Base-by-base conservation (phyloP, 2,888 invertebrate species). In the Amblyjoppa fuscipennis region DNA sequence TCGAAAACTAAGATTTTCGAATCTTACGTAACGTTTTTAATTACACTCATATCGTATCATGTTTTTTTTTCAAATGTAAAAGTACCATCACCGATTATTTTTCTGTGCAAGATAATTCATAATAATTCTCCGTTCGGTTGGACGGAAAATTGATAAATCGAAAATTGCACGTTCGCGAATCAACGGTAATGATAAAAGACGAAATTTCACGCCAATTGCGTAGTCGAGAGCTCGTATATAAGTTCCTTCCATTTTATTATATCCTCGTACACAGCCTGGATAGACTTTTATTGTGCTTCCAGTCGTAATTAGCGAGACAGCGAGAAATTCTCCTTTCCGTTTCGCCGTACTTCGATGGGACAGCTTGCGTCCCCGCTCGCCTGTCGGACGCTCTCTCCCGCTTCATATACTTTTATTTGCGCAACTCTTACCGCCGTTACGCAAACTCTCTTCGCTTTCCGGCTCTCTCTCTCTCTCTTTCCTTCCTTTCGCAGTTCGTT, bases 291-390 rank as follows among this genome's bases (percentile, higher is more conserved):
- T 76, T 84, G 76, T 78, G 56, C 38, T 82, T 78, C 70, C 69
- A 56, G 64, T 51, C 75, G 71, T 85, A 85, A 85, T 85, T 85
- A 85, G 81, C 85, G 75, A 49, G 51, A 82, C 64, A 38, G 66
- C 64, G 85, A 79, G 66, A 75, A 71, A 71, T 79, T 70, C 45
- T 73, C 81, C 64, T 75, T 80, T 79, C 49, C 79, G 71, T 73
- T 49, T 81, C 74, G 45, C 20, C 20, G 51, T 83, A 41, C 45
- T 31, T 69, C 75, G 28, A 64, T 56, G 66, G 28, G 59, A 83
- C 38, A 71, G 74, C 34, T 56, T 38, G 68, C 34, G 16, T 49
- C 45, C 45, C 16, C 16, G 45, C 45, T 49, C 45, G 45, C 16
- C 45, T 49, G 45, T 49, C 45, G 0, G 45, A 49, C 13, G 45